Base-by-base conservation (phyloP, 2,113 vertebrate genomes). In the Condylura cristata region DNA sequence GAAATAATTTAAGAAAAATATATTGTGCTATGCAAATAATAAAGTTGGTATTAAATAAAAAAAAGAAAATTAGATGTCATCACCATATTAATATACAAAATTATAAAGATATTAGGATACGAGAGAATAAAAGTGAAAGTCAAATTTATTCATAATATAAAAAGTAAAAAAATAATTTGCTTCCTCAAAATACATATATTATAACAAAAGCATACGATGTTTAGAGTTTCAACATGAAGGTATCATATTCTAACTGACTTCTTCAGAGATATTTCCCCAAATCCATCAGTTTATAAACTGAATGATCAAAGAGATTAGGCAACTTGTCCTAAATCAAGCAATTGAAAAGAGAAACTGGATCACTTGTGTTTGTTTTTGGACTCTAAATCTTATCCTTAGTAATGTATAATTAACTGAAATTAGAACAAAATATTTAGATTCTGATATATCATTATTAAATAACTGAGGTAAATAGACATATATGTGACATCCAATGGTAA, bases 401-500 rank as follows among this genome's bases (percentile, higher is more conserved):
- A 85, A 39, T 87, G 58, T 74, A 70, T n/a, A 86, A 34, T 89
- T 63, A 86, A 91, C 6, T 72, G 6, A 94, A 63, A 12, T 51
- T 68, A 66, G 2, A 48, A 58, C 4, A 74, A 79, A 86, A 66
- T 10, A 3, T 44, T 84, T 65, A 58, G 1, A 12, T 53, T 90
- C 32, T 70, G 70, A 94, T 90, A 78, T 85, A 63, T 7, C 3
- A 71, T 60, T 60, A 65, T 90, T 78, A 78, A 90, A 78, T 78
- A 90, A 81, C 1, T 86, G 9, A 82, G 94, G 72, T 56, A 39
- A 87, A 39, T 70, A 61, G 41, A 12, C 3, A 34, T 60, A 60
- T 13, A 30, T 18, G 65, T 26, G 3, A 87, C 28, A 81, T 56
- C 4, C 34, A 93, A 3, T 53, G 86, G 3, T 91, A 18, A 22